Evolutionary conservation across 2,113 vertebrate genomes (phyloP), one percentile per base, ranked within the genome.

Genomic region (Corvus moneduloides): DNA sequence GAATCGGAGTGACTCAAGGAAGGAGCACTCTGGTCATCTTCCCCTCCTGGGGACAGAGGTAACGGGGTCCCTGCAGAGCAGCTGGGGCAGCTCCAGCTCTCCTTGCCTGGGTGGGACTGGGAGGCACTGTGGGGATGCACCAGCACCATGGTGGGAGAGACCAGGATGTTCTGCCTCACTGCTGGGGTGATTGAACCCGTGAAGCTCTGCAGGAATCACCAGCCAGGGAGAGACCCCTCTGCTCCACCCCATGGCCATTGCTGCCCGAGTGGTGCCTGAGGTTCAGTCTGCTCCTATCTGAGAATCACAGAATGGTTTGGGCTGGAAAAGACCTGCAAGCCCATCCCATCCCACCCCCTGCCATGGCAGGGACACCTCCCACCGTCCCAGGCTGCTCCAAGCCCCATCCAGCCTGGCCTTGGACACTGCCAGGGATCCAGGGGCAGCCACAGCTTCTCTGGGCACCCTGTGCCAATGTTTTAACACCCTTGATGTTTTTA

Each of bases 61-160:
- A 51, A 17, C 0, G 1, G 7, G 33, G 46, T 27, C 20, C 76
- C 37, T 18, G 61, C 24, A 41, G 46, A 35, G 68, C 12, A 23
- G 51, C 16, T 3, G n/a, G 18, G 1, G 1, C 52, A 84, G 72
- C 51, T 64, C 21, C 46, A 35, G 83, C 39, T 78, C 54, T 32
- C 7, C 0, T 0, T 6, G 46, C 37, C 71, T 11, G 10, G 8
- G 10, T 10, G 63, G 46, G 16, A 3, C 2, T 13, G 26, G 77
- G 72, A 52, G 44, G 24, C 30, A 7, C 1, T 21, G 16, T 16
- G 51, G 27, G 37, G 15, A 33, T 6, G 10, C 16, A 8, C 13
- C 2, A 49, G 32, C 43, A 46, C 9, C 1, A 0, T 14, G 44
- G 5, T 26, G 3, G 54, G 2, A 24, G 11, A 14, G 22, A 22